Conservation (phyloP, 2,888 invertebrate species). For the Hyalella azteca region DNA sequence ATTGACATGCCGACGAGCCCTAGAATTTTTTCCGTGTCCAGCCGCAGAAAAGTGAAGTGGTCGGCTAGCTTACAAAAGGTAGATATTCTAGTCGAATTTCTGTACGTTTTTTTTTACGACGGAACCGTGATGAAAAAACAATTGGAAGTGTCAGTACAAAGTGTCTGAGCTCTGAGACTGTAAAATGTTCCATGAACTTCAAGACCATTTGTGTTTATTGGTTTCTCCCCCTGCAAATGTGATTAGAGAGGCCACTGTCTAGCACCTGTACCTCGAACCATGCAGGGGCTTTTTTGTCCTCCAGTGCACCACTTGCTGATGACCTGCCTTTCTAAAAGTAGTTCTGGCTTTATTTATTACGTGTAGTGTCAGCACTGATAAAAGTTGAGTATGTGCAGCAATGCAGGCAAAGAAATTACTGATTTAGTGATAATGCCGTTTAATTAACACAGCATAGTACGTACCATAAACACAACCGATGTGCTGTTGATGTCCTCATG, state of each 20-base stretch:
- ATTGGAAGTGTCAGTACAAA: conserved; percentile 17
- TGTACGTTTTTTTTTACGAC: not conserved
- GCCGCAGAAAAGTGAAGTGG: too few species aligned
- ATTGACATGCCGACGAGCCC: too few species aligned
- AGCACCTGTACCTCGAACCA: conserved; percentile 33
- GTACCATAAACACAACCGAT: too few species aligned
- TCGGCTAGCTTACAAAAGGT: too few species aligned
- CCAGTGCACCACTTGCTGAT: not conserved
- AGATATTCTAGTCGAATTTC: too few species aligned
- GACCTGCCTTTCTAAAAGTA: not conserved
- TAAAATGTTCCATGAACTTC: conserved; percentile 36
- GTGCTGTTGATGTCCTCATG: too few species aligned
- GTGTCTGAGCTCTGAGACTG: not conserved
- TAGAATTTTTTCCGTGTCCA: too few species aligned
- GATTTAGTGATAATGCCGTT: not conserved
- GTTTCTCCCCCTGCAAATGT: conserved; percentile 33
- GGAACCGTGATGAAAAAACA: conserved; percentile 21
- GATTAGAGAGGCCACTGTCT: conserved; percentile 32
- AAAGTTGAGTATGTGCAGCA: not conserved
- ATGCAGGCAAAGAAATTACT: not conserved
- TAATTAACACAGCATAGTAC: too few species aligned
- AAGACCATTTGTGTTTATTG: conserved; percentile 37
- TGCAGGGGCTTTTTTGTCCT: conserved; percentile 3
- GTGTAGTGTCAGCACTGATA: not conserved
- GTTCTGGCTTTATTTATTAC: not conserved